These are phyloP conservation scores for Pycnonotus jocosus DNA, from an alignment of 2,113 vertebrate species.

Conservation along the genomic window DNA sequence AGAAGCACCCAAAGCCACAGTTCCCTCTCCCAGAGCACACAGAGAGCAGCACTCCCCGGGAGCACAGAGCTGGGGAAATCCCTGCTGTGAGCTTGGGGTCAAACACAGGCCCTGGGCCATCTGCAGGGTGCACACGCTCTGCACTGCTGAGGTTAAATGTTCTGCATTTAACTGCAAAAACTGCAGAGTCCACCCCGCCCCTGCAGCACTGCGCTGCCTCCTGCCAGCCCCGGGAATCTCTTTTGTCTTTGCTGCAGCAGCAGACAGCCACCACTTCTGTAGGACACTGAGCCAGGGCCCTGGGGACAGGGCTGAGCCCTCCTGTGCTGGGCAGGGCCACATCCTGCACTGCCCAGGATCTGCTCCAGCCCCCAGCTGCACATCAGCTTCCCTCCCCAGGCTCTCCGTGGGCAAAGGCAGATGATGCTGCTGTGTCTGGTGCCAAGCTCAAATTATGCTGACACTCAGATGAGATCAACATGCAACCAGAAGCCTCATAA, in stretches of 20 bases:
- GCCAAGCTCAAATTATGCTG: not conserved
- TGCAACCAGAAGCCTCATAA: not conserved
- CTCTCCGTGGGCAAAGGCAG: not conserved
- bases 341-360: not conserved
- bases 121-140: not conserved
- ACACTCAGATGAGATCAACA: accelerated
- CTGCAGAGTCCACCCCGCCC: not conserved
- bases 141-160: not conserved
- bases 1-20: not conserved
- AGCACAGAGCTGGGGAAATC: not conserved
- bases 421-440: not conserved
- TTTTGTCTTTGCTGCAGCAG: not conserved
- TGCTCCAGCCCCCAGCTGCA: not conserved
- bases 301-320: not conserved
- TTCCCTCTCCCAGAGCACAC: not conserved
- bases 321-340: not conserved
- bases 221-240: not conserved
- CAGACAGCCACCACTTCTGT: not conserved
- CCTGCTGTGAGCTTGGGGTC: not conserved
- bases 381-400: not conserved
- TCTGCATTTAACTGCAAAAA: not conserved
- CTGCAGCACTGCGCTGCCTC: not conserved
- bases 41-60: not conserved
- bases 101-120: not conserved
- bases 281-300: not conserved